These are phyloP conservation scores for Semnopithecus entellus DNA, from an alignment of 2,113 vertebrate genomes.

Conservation along the genomic window DNA sequence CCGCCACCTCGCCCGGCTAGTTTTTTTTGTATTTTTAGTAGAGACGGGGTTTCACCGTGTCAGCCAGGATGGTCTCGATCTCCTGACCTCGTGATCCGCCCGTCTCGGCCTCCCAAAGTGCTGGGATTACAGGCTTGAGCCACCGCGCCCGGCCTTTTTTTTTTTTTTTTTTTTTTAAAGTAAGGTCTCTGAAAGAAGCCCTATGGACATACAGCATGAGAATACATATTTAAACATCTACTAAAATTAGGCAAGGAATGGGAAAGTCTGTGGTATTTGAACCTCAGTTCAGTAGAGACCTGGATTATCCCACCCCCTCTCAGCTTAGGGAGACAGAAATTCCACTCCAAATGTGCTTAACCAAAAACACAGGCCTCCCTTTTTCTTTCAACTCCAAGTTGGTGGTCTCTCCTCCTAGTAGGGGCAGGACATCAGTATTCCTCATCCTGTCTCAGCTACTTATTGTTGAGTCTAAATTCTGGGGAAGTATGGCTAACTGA, in stretches of 20 bases:
- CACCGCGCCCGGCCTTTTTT: too few relatives aligned
- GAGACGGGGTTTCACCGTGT: too few relatives aligned
- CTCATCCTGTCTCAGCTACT: not conserved
- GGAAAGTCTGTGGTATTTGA: not conserved
- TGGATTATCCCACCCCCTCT: accelerated
- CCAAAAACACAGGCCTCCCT: not conserved
- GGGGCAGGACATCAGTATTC: not conserved
- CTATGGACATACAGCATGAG: not conserved
- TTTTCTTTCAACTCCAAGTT: not conserved
- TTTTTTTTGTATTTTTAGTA: too few relatives aligned
- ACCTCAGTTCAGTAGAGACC: not conserved
- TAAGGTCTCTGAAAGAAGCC: not conserved
- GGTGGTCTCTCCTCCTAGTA: not conserved
- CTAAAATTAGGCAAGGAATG: not conserved
- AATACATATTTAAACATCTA: not conserved
- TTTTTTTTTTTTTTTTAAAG: too few relatives aligned
- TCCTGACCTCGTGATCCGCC: too few relatives aligned
- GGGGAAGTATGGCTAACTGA: not conserved
- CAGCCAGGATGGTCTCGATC: too few relatives aligned
- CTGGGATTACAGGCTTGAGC: too few relatives aligned
- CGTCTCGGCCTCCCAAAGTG: too few relatives aligned
- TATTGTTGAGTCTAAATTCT: not conserved
- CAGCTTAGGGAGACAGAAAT: not conserved
- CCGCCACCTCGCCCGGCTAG: too few relatives aligned
- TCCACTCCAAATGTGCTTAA: not conserved